Evolutionary conservation across 53 echinoderm and acorn worm genomes (phyloP), one percentile per base, ranked within the genome.

Genomic region (Holothuria scabra): DNA sequence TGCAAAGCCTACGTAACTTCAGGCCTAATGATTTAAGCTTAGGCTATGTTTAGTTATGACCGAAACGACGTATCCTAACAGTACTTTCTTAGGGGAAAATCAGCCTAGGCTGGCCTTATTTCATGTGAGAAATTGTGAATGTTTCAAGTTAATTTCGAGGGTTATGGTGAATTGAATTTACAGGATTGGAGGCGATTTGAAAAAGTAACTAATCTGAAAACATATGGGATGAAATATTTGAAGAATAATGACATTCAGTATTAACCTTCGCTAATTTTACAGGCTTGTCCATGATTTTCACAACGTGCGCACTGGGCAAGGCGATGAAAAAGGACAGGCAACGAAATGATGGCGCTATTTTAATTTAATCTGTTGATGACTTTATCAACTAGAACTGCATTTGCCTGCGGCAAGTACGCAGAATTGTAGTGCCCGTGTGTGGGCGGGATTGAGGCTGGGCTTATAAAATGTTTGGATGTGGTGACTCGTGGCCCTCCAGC

Each of bases 231-330:
- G 0, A 70, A 87, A 25, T 28, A 1, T 18, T 9, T 16, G 30
- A 67, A 67, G 67, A 29, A 28, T 28, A 67, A 4, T 12, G 67
- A 67, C 18, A 23, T 16, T 32, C 34, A 29, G 67, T 8, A 22
- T 32, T 32, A 74, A 95, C 95, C 92, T 95, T 95, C 20, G 95
- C 95, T 82, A 95, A 90, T 86, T 95, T 95, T 67, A 95, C 91
- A 87, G 95, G 95, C 84, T 95, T 95, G 57, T 95, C 95, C 95
- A 95, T 95, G 67, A 28, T 79, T 87, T 22, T 61, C 30, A 57
- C 60, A 41, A 41, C 41, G 41, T 41, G 41, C 41, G n/a, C n/a
- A 56, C 59, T 29, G 41, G 61, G 64, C 61, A 64, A 62, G 29
- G 34, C 49, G 61, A 60, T 41, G 41, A 64, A 81, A 60, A 56